These are phyloP conservation scores for Altica lythri DNA, from an alignment of 2,888 invertebrate genomes.

Conservation along the genomic window DNA sequence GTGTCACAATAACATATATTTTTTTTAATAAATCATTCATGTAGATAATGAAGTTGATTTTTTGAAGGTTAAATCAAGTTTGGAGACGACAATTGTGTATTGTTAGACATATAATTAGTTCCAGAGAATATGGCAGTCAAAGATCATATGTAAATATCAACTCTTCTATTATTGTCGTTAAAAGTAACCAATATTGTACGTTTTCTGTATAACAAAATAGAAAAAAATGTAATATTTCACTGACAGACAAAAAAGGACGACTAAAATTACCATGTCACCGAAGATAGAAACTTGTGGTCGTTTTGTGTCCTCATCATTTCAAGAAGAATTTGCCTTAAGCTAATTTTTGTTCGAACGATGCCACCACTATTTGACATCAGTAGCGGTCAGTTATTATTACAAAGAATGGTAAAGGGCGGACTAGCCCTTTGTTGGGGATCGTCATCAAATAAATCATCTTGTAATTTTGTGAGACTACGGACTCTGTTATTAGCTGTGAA, in stretches of 20 bases:
- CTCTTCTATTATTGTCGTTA: not conserved
- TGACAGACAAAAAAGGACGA: too few relatives aligned
- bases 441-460: conserved; percentile 42
- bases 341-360: conserved; percentile 29
- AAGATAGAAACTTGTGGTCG: conserved; percentile 19
- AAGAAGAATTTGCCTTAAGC: conserved; percentile 26
- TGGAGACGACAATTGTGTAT: conserved; percentile 16
- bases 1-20: conserved; percentile 21
- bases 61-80: conserved; percentile 20
- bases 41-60: conserved; percentile 20
- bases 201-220: not conserved
- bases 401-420: conserved; percentile 41
- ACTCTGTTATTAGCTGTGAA: conserved; percentile 23
- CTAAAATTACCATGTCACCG: too few relatives aligned
- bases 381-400: conserved; percentile 39
- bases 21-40: conserved; percentile 14
- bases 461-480: conserved; percentile 29
- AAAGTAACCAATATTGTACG: not conserved
- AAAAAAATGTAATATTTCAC: conserved; percentile 6
- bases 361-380: conserved; percentile 37
- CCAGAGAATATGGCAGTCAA: conserved; percentile 4
- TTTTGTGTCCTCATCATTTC: conserved; percentile 23
- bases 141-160: conserved; percentile 4
- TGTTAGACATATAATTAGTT: conserved; percentile 14
- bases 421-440: conserved; percentile 36